A percentile compares a stretch with the other conserved stretches of the same genome.
These are phyloP conservation scores for Harpegnathos saltator DNA, from an alignment of 1,140 invertebrate genomes.

Conservation along the genomic window DNA sequence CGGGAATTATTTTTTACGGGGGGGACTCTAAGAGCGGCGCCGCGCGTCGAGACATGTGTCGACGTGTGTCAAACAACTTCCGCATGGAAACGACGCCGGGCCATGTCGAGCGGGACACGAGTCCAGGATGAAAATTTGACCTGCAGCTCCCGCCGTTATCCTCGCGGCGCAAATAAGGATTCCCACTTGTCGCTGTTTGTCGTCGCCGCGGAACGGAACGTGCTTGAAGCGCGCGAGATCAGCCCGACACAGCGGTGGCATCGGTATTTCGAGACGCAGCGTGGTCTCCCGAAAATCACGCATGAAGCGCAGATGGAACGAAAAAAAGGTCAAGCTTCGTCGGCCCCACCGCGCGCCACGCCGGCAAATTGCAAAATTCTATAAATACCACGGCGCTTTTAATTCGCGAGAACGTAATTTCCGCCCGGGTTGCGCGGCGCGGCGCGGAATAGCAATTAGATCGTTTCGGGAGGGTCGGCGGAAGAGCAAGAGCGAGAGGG, in stretches of 20 bases:
- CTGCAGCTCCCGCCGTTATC: constrained; percentile 18
- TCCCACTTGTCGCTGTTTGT: not conserved
- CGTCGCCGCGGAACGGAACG: not conserved
- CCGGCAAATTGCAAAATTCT: constrained; percentile 14
- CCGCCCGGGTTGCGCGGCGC: not conserved
- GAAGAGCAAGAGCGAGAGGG: too few species aligned
- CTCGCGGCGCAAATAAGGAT: constrained; percentile 30
- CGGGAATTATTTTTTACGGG: constrained; percentile 49
- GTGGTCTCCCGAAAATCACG: too few species aligned
- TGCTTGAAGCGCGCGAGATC: constrained; percentile 20
- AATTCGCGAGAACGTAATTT: constrained; percentile 52
- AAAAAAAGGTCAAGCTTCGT: too few species aligned
- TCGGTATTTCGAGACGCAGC: constrained; percentile 23
- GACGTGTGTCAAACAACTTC: constrained; percentile 46
- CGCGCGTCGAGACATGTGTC: constrained; percentile 52
- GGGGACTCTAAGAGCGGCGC: not conserved
- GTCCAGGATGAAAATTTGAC: constrained; percentile 19
- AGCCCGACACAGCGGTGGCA: not conserved
- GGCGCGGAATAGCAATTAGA: constrained; percentile 46
- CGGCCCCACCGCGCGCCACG: not conserved
- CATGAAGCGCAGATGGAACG: constrained; percentile 16
- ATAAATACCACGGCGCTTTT: constrained; percentile 31
- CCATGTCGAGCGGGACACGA: not conserved
- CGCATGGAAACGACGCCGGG: constrained; percentile 30
- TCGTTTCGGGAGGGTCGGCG: too few species aligned